Evolutionary conservation across 2,888 invertebrate species (phyloP), one percentile per base, ranked within the genome.

Genomic region (Zaprionus obscuricornis): DNA sequence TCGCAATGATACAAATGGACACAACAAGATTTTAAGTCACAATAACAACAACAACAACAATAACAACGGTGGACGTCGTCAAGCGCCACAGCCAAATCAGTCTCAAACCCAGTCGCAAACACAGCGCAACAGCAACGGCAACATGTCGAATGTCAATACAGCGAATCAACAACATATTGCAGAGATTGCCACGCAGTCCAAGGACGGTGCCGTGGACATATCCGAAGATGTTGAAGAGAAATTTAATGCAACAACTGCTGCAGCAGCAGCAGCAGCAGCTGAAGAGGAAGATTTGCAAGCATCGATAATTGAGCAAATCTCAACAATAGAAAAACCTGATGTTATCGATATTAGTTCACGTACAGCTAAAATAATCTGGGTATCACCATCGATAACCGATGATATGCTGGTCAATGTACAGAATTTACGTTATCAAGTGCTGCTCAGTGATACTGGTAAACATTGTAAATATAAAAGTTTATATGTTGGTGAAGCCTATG

Each of bases 391-490:
- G 3, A 79, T 86, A 13, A 84, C 87, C 16, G 88, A 89, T 27
- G 73, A 81, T 14, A 57, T 87, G 26, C 69, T 88, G 16, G 74
- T 89, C 2, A 88, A 89, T 39, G 78, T 79, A 42, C 82, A 81
- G 2, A 89, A 89, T 40, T 91, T 96, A 70, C 93, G 94, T 26
- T 97, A 96, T 90, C 96, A 96, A 88, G 94, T 97, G 63, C 92
- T 96, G 66, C 92, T 97, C 66, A 95, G 94, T 79, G 96, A 95
- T 87, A 93, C 93, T 77, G 93, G 93, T 57, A 93, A 95, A 86
- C 95, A 96, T 75, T 95, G 95, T 87, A 94, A 96, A 87, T 96
- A 96, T 91, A 96, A 96, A 91, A 94, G 94, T 64, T 95, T 96
- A 70, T 96, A 96, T 89, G 94, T 93, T 75, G 96, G 96, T 37